Percentiles rank a stretch among this genome's conserved stretches.
These are phyloP conservation scores for Polymixis lichenea DNA, from an alignment of 2,888 invertebrate species.

Conservation along the genomic window DNA sequence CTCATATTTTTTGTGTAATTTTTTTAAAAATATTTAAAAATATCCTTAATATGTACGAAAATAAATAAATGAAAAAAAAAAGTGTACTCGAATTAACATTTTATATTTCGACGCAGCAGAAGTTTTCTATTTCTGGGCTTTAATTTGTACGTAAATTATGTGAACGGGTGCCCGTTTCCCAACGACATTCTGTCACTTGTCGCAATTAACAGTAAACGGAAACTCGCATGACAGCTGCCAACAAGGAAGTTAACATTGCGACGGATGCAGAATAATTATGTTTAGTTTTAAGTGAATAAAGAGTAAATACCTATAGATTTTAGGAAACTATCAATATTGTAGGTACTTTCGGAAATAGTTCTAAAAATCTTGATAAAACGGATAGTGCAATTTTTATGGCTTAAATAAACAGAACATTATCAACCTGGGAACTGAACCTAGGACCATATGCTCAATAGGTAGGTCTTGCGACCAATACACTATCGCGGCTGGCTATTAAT, in stretches of 20 bases:
- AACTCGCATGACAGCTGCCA: conserved; percentile 45
- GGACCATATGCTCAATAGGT: background rate
- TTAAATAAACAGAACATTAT: background rate
- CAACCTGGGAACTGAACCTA: background rate
- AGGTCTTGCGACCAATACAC: background rate
- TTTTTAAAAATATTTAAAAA: no score
- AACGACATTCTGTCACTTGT: conserved; percentile 7
- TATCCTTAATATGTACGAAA: no score
- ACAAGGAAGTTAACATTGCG: background rate
- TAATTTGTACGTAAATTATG: conserved; percentile 16
- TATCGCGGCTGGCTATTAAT: no score
- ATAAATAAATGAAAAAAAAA: no score
- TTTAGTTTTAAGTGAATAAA: background rate
- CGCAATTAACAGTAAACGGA: conserved; percentile 32
- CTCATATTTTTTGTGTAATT: no score
- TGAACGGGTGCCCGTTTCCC: conserved; percentile 2
- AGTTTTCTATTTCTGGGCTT: background rate
- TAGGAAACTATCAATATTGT: background rate
- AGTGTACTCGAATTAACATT: background rate
- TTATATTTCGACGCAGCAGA: background rate
- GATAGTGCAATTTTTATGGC: background rate
- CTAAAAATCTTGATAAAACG: background rate
- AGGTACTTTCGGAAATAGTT: background rate
- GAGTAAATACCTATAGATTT: background rate
- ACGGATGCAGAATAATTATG: background rate